phyloP scores from a whole-genome alignment of 2,888 invertebrate species.

The Arrhopalites spinosus region DNA sequence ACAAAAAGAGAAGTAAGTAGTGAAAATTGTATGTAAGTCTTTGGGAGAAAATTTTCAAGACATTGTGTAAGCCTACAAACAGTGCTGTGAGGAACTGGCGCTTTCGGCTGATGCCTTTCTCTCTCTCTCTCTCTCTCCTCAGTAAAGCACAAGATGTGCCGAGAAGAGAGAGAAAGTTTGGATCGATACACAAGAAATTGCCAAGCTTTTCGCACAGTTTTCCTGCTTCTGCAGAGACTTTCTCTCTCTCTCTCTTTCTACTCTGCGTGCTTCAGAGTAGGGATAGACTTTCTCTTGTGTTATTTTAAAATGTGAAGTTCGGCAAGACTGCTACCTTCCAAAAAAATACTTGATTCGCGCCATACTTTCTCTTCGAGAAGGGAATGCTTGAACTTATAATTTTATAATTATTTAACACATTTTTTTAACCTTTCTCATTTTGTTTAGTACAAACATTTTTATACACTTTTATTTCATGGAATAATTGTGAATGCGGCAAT shows the following conservation, averaged over 20 bases:
- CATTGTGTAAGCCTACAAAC: slow-evolving; percentile 11
- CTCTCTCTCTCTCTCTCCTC: not conserved
- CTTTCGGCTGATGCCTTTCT: slow-evolving; percentile 12
- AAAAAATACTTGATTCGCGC: not conserved
- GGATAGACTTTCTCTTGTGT: not conserved
- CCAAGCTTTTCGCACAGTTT: slow-evolving; percentile 54
- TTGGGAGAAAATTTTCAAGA: slow-evolving; percentile 1
- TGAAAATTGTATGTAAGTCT: slow-evolving; percentile 1
- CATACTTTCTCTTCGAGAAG: not conserved
- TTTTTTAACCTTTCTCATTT: not conserved
- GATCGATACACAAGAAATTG: slow-evolving; percentile 57
- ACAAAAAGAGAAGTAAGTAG: not conserved
- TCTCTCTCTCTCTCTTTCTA: not conserved
- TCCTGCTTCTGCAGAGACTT: slow-evolving; percentile 6
- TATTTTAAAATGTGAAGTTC: not conserved
- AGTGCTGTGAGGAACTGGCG: slow-evolving; percentile 25
- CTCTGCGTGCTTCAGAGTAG: not conserved
- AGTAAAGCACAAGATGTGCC: slow-evolving; percentile 20
- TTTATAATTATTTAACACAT: no score
- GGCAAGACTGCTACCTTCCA: not conserved
- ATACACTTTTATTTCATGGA: no score
- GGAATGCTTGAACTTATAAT: no score
- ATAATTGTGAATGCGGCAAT: no score
- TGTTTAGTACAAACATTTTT: not conserved
- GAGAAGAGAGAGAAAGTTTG: slow-evolving; percentile 18